These are phyloP conservation scores for Protobothrops mucrosquamatus DNA, from an alignment of 2,113 vertebrate genomes.

Conservation along the genomic window DNA sequence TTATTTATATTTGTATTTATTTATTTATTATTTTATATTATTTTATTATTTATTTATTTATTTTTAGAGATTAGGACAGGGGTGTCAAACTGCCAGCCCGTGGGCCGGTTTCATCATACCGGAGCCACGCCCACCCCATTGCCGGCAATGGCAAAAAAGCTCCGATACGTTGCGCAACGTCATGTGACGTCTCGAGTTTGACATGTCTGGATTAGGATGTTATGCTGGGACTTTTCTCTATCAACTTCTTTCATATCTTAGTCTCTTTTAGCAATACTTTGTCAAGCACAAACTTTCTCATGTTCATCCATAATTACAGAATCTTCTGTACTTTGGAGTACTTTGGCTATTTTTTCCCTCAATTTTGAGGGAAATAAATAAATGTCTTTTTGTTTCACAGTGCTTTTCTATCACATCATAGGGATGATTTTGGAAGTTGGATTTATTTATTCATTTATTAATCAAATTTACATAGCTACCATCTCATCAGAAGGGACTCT, in stretches of 20 bases:
- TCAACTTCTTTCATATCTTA: background rate
- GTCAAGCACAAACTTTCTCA: background rate
- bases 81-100: too few species aligned
- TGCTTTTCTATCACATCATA: background rate
- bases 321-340: background rate
- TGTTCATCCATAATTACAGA: background rate
- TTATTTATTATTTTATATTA: background rate
- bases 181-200: too few species aligned
- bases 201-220: background rate
- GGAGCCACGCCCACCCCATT: too few species aligned
- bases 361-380: background rate
- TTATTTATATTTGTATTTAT: background rate
- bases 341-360: background rate
- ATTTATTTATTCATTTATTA: background rate
- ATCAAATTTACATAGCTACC: background rate
- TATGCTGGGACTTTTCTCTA: background rate
- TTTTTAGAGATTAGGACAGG: background rate
- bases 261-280: background rate
- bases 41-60: background rate
- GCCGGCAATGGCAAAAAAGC: too few species aligned
- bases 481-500: background rate
- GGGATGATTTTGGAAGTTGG: background rate
- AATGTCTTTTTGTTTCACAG: background rate
- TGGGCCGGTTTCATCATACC: too few species aligned
- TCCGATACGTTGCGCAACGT: too few species aligned